Evolutionary conservation across 2,797 vertebrate species (phyloP), one percentile per base, ranked within the genome.

Genomic region (Coregonus ussuriensis): DNA sequence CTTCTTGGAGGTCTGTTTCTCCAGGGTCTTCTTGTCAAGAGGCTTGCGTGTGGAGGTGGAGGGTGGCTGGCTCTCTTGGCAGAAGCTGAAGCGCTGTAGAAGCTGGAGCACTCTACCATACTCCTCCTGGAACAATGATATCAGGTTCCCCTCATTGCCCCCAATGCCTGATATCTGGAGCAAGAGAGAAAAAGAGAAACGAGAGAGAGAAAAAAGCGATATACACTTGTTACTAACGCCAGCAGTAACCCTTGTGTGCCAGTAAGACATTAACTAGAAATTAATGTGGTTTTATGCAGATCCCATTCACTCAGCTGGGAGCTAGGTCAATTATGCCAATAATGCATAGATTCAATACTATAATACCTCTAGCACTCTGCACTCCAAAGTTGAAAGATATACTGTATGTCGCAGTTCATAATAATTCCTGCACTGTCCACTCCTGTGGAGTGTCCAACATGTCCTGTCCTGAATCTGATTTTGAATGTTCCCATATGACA

Each of bases 81-180:
- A 99, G 94, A 99, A 99, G 85, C 98, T 98, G 83, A 99, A 99
- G 77, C 95, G 94, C 90, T 99, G 97, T 29, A 99, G 95, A 18
- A 97, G 96, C 79, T 98, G 94, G 15, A 99, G 93, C 13, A 96
- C 96, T 15, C 92, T 93, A 51, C 93, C 91, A 80, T 99, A 96
- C 84, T 98, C 96, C 35, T 99, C 97, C 31, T 98, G 97, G 91
- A 99, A 99, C 86, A 97, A 16, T 33, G 97, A 86, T 0, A 99
- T 94, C 35, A 99, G 92, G 91, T 97, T 99, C 3, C 96, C 96
- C 33, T 97, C 97, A 2, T 86, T 91, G 76, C 91, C 87, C 0
- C 90, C 92, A 14, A 93, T 93, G 78, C 91, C 94, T 0, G 98
- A 94, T 76, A 97, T 88, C 98, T 99, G 87, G 77, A 70, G 86